Conservation (phyloP, 2,888 invertebrate genomes). For the Piscicola geometra region DNA sequence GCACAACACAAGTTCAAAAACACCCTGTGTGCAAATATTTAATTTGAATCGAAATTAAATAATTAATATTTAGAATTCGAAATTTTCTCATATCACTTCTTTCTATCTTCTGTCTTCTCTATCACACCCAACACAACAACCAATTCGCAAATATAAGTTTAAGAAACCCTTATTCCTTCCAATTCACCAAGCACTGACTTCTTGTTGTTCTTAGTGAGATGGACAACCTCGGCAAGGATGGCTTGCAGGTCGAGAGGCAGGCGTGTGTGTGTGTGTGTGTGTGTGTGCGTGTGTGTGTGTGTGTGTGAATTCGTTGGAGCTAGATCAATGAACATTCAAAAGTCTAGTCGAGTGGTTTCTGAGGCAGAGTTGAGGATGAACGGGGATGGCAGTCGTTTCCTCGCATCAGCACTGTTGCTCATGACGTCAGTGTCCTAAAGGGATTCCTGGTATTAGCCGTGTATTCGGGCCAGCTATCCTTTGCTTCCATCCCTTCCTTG, state of each 20-base stretch:
- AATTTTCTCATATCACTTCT: background rate
- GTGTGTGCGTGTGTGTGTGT: conserved; percentile 1
- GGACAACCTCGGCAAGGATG: conserved; percentile 73
- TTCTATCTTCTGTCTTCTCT: background rate
- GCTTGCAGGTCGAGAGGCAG: conserved; percentile 73
- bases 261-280: background rate
- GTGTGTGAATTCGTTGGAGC: too few relatives aligned
- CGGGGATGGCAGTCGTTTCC: too few relatives aligned
- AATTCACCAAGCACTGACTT: conserved; percentile 56
- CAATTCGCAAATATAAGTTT: background rate
- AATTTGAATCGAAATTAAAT: background rate
- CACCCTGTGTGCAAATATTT: conserved; percentile 50
- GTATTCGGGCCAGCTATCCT: too few relatives aligned
- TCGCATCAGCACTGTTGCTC: too few relatives aligned
- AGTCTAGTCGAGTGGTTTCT: too few relatives aligned
- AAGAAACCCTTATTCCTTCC: background rate
- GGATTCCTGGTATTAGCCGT: too few relatives aligned
- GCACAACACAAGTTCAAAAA: conserved; percentile 59
- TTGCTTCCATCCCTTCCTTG: too few relatives aligned
- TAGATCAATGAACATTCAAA: too few relatives aligned
- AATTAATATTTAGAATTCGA: background rate
- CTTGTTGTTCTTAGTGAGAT: conserved; percentile 72
- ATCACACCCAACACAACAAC: background rate
- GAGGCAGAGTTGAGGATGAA: too few relatives aligned
- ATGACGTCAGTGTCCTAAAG: too few relatives aligned